These are phyloP conservation scores for Rhamnusium bicolor DNA, from an alignment of 2,888 invertebrate genomes.

Conservation along the genomic window DNA sequence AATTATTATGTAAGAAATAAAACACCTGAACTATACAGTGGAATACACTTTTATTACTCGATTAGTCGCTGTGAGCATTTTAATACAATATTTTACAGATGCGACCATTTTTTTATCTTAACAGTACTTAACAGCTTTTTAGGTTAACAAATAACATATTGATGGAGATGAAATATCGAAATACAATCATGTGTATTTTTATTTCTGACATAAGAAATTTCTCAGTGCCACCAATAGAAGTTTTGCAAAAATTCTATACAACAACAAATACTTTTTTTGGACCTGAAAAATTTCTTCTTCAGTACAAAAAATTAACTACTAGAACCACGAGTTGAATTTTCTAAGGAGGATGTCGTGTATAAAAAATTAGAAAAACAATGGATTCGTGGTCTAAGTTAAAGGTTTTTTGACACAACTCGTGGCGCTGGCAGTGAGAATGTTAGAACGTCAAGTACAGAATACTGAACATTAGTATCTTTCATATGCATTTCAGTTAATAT, in stretches of 20 bases:
- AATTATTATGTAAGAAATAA: too few relatives aligned
- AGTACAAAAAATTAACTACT: conserved; percentile 28
- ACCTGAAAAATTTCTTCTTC: conserved; percentile 27
- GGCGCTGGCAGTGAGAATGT: conserved; percentile 43
- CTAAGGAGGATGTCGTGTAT: conserved; percentile 28
- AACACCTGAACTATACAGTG: conserved; percentile 58
- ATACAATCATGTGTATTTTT: conserved; percentile 67
- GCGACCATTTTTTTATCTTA: conserved; percentile 70
- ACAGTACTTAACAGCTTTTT: conserved; percentile 72
- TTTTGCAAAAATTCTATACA: conserved; percentile 51
- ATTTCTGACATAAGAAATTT: conserved; percentile 36
- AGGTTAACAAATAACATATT: conserved; percentile 72
- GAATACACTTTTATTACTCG: conserved; percentile 70
- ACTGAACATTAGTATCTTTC: neutral
- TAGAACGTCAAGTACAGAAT: conserved; percentile 5
- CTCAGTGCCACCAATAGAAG: conserved; percentile 36
- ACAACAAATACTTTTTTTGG: conserved; percentile 46
- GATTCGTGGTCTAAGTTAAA: conserved; percentile 31
- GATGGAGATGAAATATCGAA: conserved; percentile 70
- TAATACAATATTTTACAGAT: conserved; percentile 71
- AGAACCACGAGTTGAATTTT: conserved; percentile 43
- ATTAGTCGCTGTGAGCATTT: conserved; percentile 71
- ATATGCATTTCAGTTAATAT: neutral
- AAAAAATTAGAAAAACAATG: conserved; percentile 36
- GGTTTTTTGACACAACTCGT: conserved; percentile 39